Evolutionary conservation across 2,797 vertebrate species (phyloP).

Genomic region (Acanthornis magna): DNA sequence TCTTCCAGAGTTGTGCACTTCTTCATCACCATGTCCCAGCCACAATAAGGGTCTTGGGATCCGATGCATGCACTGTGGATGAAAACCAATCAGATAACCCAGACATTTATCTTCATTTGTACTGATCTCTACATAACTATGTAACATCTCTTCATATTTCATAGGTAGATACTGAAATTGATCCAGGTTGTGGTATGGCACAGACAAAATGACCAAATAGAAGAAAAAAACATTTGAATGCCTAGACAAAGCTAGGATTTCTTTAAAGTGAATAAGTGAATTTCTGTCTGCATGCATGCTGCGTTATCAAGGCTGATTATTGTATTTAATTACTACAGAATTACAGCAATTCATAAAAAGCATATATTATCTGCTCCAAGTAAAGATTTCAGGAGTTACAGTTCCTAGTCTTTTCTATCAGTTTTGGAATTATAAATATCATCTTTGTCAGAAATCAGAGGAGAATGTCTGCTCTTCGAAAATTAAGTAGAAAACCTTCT

Average conservation of each 20-base stretch:
- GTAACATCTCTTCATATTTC: background rate
- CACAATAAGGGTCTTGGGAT: conserved; percentile 95
- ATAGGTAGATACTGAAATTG: background rate
- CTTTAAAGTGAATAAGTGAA: background rate
- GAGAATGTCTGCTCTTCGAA: background rate
- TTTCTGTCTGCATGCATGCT: background rate
- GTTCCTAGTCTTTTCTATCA: background rate
- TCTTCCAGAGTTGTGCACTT: conserved; percentile 93
- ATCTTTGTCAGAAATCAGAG: background rate
- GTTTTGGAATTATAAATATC: background rate
- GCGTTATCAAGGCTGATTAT: background rate
- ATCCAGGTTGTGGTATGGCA: background rate
- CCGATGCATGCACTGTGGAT: conserved; percentile 86
- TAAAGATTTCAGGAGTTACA: background rate
- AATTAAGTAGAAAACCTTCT: background rate
- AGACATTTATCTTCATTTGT: background rate
- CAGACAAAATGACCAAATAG: background rate
- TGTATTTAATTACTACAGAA: background rate
- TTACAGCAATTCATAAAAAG: background rate
- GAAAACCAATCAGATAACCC: background rate
- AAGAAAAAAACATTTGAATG: background rate
- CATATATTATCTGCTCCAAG: background rate
- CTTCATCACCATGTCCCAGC: conserved; percentile 92
- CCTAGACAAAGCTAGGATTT: background rate
- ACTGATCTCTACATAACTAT: background rate